Base-by-base conservation (phyloP, 2,797 vertebrate genomes). In the Sebastes goodei region DNA sequence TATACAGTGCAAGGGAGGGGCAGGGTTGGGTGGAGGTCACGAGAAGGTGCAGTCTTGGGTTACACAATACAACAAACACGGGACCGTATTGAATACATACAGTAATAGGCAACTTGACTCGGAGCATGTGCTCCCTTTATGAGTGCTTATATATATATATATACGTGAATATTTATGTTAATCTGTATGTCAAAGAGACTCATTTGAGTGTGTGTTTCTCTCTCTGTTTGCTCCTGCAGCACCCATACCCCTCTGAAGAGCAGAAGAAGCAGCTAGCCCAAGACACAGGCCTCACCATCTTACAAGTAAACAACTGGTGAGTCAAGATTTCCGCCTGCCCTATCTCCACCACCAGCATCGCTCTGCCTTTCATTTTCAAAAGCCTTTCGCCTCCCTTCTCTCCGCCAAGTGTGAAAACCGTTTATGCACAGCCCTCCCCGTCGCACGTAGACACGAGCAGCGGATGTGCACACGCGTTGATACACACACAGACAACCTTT, bases 291-390 rank as follows among this genome's bases (percentile, higher is more conserved):
- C 97, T 99, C 94, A 99, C 98, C 96, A 99, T 99, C 95, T 97
- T 99, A 97, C 98, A 99, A 98, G 98, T 99, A 96, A 99, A 99
- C 97, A 99, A 99, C 97, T 99, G 98, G 98, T 99, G 97, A 99
- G 98, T 96, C 91, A 86, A 94, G 93, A 89, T 92, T 89, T 86
- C 74, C 42, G 78, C 81, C 74, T 7, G 56, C 62, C 72, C 74
- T 94, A 93, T 94, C 92, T 92, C 84, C 71, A 59, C 89, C 91
- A 88, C 88, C 92, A 93, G 93, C 91, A 89, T 88, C 82, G 83
- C 87, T 84, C 87, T 88, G 90, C 84, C 80, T 95, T 94, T 94
- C 77, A 92, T 92, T 93, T 86, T 90, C 70, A 85, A 93, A 94
- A 95, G 90, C 87, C 85, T 89, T 46, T 88, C 74, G 77, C 92